A percentile compares a stretch with the other conserved stretches of the same genome.
Evolutionary conservation across 2,797 vertebrate genomes (phyloP).

Genomic region (Acrocephalus scirpaceus): DNA sequence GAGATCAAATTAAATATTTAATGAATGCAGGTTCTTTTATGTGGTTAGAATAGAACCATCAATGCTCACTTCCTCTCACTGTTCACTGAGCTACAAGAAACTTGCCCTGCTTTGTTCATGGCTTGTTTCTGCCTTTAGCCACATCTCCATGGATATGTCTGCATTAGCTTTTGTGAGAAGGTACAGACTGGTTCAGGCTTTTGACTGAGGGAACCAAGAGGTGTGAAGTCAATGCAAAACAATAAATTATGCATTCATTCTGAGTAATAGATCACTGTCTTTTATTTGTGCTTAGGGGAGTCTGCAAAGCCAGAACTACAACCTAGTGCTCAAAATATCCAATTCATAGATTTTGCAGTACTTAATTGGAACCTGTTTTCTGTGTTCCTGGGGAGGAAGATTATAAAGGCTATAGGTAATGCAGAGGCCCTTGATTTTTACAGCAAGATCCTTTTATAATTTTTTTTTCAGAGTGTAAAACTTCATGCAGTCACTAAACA

Average conservation of each 20-base stretch:
- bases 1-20: background rate
- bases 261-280: background rate
- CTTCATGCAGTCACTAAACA: background rate
- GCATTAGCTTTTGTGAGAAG: background rate
- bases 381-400: background rate
- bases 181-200: background rate
- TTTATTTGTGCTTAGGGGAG: background rate
- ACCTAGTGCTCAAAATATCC: background rate
- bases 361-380: background rate
- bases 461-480: background rate
- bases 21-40: background rate
- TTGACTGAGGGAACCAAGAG: background rate
- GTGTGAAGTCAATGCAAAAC: background rate
- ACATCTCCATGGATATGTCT: background rate
- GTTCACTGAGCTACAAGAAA: background rate
- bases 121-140: background rate
- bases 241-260: background rate
- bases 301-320: background rate
- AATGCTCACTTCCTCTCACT: accelerated
- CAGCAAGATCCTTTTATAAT: background rate
- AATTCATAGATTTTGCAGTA: background rate
- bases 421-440: background rate
- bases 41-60: background rate
- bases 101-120: accelerated
- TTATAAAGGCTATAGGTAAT: background rate